Percentiles rank a stretch among this genome's conserved stretches.
Conservation (phyloP, 2,113 vertebrate genomes). For the Brachyhypopomus gauderio region DNA sequence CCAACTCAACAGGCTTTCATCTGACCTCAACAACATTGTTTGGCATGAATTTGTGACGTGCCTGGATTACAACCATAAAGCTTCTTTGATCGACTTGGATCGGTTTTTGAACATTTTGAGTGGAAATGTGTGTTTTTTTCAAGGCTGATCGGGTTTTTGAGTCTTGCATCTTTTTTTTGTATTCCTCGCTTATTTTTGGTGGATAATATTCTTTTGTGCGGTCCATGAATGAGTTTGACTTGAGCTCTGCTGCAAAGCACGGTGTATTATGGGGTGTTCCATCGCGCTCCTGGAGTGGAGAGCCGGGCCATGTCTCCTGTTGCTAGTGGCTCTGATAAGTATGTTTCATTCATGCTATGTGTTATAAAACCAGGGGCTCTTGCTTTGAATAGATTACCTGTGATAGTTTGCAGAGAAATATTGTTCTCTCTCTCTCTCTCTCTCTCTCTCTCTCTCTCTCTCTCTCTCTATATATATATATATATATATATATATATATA, state of each 20-base stretch:
- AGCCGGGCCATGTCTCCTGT: conserved; percentile 63
- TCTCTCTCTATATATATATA: too few species aligned
- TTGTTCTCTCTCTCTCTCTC: not conserved
- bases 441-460: not conserved
- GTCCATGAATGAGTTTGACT: conserved; percentile 64
- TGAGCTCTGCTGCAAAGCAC: conserved; percentile 64
- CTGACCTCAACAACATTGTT: conserved; percentile 45
- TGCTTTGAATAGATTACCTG: conserved; percentile 30
- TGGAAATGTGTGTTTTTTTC: conserved; percentile 14
- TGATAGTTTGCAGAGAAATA: not conserved
- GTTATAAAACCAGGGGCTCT: not conserved
- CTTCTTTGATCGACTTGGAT: not conserved
- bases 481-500: too few species aligned
- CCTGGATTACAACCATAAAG: conserved; percentile 41
- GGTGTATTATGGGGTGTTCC: conserved; percentile 79
- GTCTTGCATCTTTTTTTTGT: not conserved
- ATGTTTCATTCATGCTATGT: conserved; percentile 62
- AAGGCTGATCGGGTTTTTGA: not conserved
- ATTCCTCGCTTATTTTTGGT: conserved; percentile 33
- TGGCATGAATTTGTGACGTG: conserved; percentile 39
- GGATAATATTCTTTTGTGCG: conserved; percentile 37
- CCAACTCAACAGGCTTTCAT: conserved; percentile 32
- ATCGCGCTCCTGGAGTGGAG: conserved; percentile 64
- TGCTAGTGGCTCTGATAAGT: conserved; percentile 74
- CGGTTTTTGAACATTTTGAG: not conserved